These are phyloP conservation scores for Pseudochromis fuscus DNA, from an alignment of 2,797 vertebrate genomes.

Conservation along the genomic window DNA sequence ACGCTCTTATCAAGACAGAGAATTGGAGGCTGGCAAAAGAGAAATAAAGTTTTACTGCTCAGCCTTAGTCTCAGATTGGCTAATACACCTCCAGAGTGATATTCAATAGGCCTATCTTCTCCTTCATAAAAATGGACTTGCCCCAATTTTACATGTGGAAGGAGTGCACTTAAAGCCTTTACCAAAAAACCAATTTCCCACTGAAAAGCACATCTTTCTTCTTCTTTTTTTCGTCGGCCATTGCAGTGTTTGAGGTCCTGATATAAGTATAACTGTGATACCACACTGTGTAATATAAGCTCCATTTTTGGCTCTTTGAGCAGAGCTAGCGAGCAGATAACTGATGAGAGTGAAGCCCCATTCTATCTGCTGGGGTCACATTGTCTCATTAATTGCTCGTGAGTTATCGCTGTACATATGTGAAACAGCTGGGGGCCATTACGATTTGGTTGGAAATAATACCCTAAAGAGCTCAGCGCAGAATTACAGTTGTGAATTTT, in stretches of 20 bases:
- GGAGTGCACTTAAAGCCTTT: slow-evolving; percentile 32
- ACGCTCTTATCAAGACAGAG: slow-evolving; percentile 11
- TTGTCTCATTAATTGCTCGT: slow-evolving; percentile 83
- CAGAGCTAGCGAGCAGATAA: slow-evolving; percentile 61
- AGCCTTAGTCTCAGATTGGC: slow-evolving; percentile 36
- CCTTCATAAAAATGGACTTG: slow-evolving; percentile 34
- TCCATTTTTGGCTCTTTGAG: slow-evolving; percentile 52
- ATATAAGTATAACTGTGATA: slow-evolving; percentile 52
- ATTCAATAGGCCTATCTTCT: slow-evolving; percentile 41
- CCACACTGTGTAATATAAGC: slow-evolving; percentile 37
- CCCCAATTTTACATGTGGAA: slow-evolving; percentile 57
- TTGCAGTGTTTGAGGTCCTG: slow-evolving; percentile 37
- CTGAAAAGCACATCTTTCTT: slow-evolving; percentile 30
- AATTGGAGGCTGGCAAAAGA: background rate
- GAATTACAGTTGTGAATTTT: background rate
- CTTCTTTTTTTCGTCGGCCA: slow-evolving; percentile 33
- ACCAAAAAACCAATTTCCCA: slow-evolving; percentile 56
- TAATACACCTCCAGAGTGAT: slow-evolving; percentile 26
- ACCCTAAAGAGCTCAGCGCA: slow-evolving; percentile 60
- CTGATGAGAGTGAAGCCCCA: slow-evolving; percentile 59
- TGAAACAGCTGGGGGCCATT: slow-evolving; percentile 78
- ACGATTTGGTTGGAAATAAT: slow-evolving; percentile 63
- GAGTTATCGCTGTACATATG: slow-evolving; percentile 80
- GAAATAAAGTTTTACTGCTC: slow-evolving; percentile 16
- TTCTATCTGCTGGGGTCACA: slow-evolving; percentile 73